Evolutionary conservation across 2,888 invertebrate species (phyloP).

Genomic region (Hypolimnas misippus): DNA sequence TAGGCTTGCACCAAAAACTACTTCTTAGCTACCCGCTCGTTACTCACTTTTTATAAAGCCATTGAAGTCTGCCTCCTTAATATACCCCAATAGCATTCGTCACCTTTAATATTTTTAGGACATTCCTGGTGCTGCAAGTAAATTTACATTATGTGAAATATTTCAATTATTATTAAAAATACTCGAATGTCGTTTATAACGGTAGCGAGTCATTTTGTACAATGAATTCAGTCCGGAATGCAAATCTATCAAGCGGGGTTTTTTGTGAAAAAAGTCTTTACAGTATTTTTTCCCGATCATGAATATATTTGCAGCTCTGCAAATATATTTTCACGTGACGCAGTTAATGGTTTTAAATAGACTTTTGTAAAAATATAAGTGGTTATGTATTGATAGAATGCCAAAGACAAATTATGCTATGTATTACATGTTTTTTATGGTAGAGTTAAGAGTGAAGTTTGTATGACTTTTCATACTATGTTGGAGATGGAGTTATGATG

Average conservation of each 20-base stretch:
- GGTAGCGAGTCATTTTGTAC: constrained; percentile 37
- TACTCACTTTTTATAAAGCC: too few species aligned
- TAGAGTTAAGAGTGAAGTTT: too few species aligned
- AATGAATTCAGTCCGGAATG: constrained; percentile 41
- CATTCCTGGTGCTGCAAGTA: too few species aligned
- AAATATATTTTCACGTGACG: constrained; percentile 33
- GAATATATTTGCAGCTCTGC: constrained; percentile 27
- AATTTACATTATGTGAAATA: background rate
- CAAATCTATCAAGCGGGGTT: constrained; percentile 41
- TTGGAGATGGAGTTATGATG: background rate
- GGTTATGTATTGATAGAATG: constrained; percentile 1
- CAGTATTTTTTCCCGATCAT: constrained; percentile 25
- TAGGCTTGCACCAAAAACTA: too few species aligned
- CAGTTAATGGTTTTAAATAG: constrained; percentile 36
- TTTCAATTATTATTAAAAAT: background rate
- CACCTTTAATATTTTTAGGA: too few species aligned
- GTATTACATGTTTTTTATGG: background rate
- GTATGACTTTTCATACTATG: too few species aligned
- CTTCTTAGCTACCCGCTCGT: too few species aligned
- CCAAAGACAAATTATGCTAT: background rate
- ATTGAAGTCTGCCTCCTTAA: too few species aligned
- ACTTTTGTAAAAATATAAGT: constrained; percentile 21
- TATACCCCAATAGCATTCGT: too few species aligned
- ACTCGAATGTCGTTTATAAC: constrained; percentile 30
- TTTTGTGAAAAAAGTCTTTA: constrained; percentile 36